Evolutionary conservation across 2,113 vertebrate species (phyloP).

Genomic region (Rostratula benghalensis): DNA sequence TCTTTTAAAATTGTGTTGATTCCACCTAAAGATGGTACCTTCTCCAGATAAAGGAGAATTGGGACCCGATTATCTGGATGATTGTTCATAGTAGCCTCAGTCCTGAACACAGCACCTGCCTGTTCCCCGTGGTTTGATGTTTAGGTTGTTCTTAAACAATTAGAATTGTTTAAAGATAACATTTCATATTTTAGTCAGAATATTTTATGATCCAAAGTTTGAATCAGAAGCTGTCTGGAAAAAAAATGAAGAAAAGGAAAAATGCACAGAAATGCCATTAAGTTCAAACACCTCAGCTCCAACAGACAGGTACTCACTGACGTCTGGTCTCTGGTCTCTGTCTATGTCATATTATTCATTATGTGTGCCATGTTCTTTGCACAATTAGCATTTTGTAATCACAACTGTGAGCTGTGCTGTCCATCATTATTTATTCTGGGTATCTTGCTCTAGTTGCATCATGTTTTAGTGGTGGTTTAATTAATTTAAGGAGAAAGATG

Average conservation of each 20-base stretch:
- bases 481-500: not conserved
- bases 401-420: not conserved
- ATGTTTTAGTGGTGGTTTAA: not conserved
- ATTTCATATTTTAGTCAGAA: constrained; percentile 83
- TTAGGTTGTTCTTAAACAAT: not conserved
- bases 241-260: constrained; percentile 87
- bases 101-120: not conserved
- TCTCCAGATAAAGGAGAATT: too few relatives aligned
- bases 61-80: not conserved
- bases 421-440: not conserved
- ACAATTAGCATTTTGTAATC: not conserved
- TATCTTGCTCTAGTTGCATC: not conserved
- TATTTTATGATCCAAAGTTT: constrained; percentile 98
- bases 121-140: not conserved
- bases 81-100: not conserved
- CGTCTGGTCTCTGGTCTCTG: not conserved
- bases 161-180: not conserved
- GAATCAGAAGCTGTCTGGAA: constrained; percentile 93
- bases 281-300: constrained; percentile 87
- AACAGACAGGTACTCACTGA: constrained; percentile 85
- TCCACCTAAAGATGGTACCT: not conserved
- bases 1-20: not conserved
- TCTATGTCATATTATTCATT: accelerated
- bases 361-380: not conserved
- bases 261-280: constrained; percentile 81